Conservation (phyloP, 2,797 vertebrate species). For the Gouania willdenowi region DNA sequence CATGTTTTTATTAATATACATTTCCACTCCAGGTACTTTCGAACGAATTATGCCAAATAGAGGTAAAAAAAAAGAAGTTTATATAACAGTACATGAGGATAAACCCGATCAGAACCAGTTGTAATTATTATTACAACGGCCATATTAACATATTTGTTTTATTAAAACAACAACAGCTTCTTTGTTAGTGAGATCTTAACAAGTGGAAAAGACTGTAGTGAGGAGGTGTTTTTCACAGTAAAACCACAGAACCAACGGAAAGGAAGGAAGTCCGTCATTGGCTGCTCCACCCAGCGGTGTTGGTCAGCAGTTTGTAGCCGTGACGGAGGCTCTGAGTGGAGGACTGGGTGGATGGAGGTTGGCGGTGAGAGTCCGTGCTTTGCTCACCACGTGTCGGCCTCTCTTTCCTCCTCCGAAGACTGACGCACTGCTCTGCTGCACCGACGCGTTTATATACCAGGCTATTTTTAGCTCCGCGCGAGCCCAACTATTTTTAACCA, state of each 20-base stretch:
- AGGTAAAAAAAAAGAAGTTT: no score
- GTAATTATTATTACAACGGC: no score
- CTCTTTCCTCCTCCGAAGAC: constrained; percentile 11
- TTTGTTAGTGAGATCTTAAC: background rate
- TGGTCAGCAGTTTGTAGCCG: constrained; percentile 25
- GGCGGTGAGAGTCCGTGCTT: constrained; percentile 1
- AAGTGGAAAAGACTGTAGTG: background rate
- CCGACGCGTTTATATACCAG: constrained; percentile 52
- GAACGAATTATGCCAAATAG: no score
- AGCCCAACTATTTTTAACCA: constrained; percentile 70
- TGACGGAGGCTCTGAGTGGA: constrained; percentile 23
- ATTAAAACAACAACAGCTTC: no score
- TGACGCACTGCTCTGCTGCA: background rate
- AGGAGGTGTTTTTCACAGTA: constrained; percentile 4
- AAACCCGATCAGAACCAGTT: no score
- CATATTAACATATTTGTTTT: no score
- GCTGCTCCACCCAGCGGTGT: constrained; percentile 51
- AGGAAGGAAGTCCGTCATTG: constrained; percentile 64
- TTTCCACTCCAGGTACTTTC: no score
- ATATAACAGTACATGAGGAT: no score
- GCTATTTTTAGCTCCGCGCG: constrained; percentile 64
- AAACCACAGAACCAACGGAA: constrained; percentile 26
- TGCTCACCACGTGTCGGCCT: background rate
- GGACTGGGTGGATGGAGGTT: constrained; percentile 22
- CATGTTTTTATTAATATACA: no score